These are phyloP conservation scores for Plebejus argus DNA, from an alignment of 2,888 invertebrate species.

Conservation along the genomic window DNA sequence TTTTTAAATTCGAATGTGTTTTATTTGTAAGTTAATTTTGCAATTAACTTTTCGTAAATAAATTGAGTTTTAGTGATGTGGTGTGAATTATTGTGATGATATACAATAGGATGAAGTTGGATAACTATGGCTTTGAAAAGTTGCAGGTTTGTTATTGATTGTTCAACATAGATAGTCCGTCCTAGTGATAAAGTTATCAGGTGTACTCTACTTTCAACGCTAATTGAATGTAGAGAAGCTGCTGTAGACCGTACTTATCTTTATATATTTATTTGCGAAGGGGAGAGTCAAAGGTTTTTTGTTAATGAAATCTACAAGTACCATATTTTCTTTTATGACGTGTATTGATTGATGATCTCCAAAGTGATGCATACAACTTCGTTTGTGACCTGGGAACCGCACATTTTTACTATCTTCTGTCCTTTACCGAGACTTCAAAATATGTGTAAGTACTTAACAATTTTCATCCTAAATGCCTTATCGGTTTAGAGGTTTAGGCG, in stretches of 20 bases:
- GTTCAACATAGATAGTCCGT: neutral
- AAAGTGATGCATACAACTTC: too few relatives aligned
- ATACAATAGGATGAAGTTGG: conserved; percentile 65
- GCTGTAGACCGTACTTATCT: too few relatives aligned
- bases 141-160: conserved; percentile 58
- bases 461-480: too few relatives aligned
- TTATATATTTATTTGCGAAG: neutral
- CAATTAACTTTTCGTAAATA: conserved; percentile 31
- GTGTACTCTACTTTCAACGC: neutral
- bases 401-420: too few relatives aligned
- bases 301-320: too few relatives aligned
- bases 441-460: too few relatives aligned
- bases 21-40: conserved; percentile 31
- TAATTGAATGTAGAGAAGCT: neutral
- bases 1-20: conserved; percentile 23
- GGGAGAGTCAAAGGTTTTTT: too few relatives aligned
- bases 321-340: too few relatives aligned
- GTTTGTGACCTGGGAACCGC: too few relatives aligned
- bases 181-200: neutral
- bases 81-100: conserved; percentile 36
- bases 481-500: too few relatives aligned
- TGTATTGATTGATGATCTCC: too few relatives aligned
- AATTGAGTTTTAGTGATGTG: conserved; percentile 36
- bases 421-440: too few relatives aligned
- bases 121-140: conserved; percentile 75